Base-by-base conservation (phyloP, 23 tunicate species). In the Ascidia mentula region DNA sequence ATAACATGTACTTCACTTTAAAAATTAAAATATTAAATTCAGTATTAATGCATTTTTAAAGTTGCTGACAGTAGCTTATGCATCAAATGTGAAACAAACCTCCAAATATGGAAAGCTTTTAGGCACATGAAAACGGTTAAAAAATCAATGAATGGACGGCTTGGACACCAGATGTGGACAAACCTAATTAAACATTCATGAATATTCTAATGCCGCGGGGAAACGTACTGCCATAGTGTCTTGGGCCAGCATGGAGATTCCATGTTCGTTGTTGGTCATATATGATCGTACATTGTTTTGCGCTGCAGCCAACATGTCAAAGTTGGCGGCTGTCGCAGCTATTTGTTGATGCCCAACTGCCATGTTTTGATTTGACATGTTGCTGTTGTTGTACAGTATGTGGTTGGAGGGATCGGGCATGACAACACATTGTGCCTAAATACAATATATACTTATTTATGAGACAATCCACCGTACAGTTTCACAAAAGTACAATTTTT, bases 131-230 rank as follows among this genome's bases (percentile, higher is more conserved):
- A n/a, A n/a, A n/a, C n/a, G 15, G 2, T 28, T 5, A 9, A 5
- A 53, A 53, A 53, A 53, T 53, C 65, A 53, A 53, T 53, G 24
- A 28, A 26, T 9, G 65, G 65, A 53, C 65, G 24, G 65, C 65
- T 9, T 28, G 22, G 75, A 36, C 30, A n/a, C 36, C 75, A 71
- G 75, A 53, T 53, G 65, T 53, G 65, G 65, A 53, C 65, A 53
- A 53, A 53, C 65, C 65, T 3, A 53, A 53, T 53, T 53, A 53
- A 53, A 53, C 24, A 53, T 53, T 53, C 65, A 53, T 53, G 65
- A 53, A 9, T 26, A 53, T 53, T 53, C 24, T 9, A 20, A 53
- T 53, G 65, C 24, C 65, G 24, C 65, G 24, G 28, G 24, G 65
- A 28, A 9, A 53, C 65, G 28, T 53, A 53, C 65, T 53, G 65